A percentile compares a stretch with the other conserved stretches of the same genome.
phyloP scores from a whole-genome alignment of 2,113 vertebrate genomes.

The Megaptera novaeangliae region DNA sequence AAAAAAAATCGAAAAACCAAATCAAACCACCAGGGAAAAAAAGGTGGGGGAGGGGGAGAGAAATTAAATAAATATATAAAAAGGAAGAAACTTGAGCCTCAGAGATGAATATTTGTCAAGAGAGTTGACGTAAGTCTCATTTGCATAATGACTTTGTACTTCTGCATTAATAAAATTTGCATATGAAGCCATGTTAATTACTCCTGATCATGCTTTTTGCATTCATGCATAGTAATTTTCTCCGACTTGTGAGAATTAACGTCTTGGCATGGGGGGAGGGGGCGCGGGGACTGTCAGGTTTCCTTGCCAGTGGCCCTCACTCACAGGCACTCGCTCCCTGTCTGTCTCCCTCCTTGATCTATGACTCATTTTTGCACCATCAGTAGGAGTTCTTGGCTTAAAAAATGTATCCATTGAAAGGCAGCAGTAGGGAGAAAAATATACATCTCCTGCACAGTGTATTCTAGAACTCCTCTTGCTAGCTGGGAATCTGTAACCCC shows the following conservation, averaged over 20 bases:
- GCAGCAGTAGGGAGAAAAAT: constrained; percentile 72
- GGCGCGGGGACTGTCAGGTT: constrained; percentile 83
- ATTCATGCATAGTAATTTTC: constrained; percentile 99
- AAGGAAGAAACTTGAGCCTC: constrained; percentile 91
- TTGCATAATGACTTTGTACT: constrained; percentile 99
- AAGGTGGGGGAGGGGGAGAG: too few species aligned
- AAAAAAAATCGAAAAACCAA: constrained; percentile 43
- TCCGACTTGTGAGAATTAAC: constrained; percentile 99
- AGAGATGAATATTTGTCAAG: constrained; percentile 99
- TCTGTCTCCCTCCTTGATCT: constrained; percentile 77
- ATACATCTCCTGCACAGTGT: neutral
- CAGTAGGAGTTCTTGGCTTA: constrained; percentile 78
- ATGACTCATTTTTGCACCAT: constrained; percentile 81
- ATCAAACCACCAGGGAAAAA: neutral
- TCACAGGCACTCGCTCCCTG: constrained; percentile 72
- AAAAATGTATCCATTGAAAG: constrained; percentile 80
- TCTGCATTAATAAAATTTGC: constrained; percentile 99
- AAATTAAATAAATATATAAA: constrained; percentile 83
- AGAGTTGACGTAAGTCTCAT: constrained; percentile 99
- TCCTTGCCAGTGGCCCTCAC: constrained; percentile 82
- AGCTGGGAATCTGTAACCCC: neutral
- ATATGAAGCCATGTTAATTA: constrained; percentile 99
- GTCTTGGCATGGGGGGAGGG: constrained; percentile 91
- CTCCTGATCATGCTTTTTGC: constrained; percentile 99
- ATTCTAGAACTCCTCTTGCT: neutral